Conservation (phyloP, 2,113 vertebrate genomes). For the Leptobrachium ailaonicum region DNA sequence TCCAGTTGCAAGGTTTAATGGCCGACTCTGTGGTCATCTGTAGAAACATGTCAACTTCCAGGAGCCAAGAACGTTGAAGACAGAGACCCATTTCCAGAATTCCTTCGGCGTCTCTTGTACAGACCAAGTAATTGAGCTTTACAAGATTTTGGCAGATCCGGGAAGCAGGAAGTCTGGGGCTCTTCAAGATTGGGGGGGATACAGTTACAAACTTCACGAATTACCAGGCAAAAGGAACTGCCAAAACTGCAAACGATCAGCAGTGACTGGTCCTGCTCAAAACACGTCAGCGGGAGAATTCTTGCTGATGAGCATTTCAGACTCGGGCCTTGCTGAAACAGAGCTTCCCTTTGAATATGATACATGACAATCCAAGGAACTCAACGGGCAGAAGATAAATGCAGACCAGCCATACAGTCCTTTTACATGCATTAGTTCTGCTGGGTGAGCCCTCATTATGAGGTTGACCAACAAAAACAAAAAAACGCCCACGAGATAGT, state of each 20-base stretch:
- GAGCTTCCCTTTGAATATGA: too few relatives aligned
- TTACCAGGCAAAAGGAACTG: conserved; percentile 3
- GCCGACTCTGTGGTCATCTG: too few relatives aligned
- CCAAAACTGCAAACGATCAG: not conserved
- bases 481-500: too few relatives aligned
- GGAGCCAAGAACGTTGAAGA: not conserved
- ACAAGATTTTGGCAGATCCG: conserved; percentile 19
- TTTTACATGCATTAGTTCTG: too few relatives aligned
- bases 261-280: not conserved
- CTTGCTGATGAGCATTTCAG: not conserved
- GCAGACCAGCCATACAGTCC: too few relatives aligned
- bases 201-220: conserved; percentile 18
- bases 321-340: too few relatives aligned
- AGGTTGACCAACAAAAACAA: too few relatives aligned
- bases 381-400: too few relatives aligned
- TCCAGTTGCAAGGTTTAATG: too few relatives aligned
- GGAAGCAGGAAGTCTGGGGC: conserved; percentile 22
- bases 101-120: conserved; percentile 11
- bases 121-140: conserved; percentile 12
- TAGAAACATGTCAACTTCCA: too few relatives aligned
- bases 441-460: too few relatives aligned
- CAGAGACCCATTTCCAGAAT: not conserved
- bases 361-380: too few relatives aligned
- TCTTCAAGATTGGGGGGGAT: conserved; percentile 13
- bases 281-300: not conserved